Conservation (phyloP, 2,113 vertebrate species). For the Ammodytes marinus region DNA sequence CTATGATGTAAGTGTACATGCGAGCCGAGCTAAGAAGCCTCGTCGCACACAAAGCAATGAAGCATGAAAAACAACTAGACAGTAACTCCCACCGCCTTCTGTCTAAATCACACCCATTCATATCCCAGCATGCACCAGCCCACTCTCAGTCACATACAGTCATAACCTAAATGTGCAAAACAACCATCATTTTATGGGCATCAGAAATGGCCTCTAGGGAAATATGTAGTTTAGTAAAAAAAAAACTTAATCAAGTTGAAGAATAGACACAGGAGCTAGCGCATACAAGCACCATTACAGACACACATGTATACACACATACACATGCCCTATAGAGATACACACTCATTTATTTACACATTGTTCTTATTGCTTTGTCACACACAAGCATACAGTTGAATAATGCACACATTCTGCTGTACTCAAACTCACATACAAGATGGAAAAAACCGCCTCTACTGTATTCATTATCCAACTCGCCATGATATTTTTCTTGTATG, state of each 20-base stretch:
- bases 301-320: slow-evolving; percentile 1
- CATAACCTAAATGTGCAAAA: slow-evolving; percentile 57
- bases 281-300: slow-evolving; percentile 30
- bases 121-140: slow-evolving; percentile 70
- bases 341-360: slow-evolving; percentile 6
- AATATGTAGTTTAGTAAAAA: slow-evolving; percentile 71
- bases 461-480: slow-evolving; percentile 61
- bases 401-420: background rate
- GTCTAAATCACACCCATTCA: slow-evolving; percentile 71
- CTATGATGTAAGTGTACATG: slow-evolving; percentile 21
- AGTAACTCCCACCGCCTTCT: slow-evolving; percentile 70
- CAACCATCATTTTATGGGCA: slow-evolving; percentile 57
- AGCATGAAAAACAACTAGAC: slow-evolving; percentile 64
- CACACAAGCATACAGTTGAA: background rate
- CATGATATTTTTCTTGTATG: slow-evolving; percentile 60
- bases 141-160: slow-evolving; percentile 52
- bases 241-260: slow-evolving; percentile 61
- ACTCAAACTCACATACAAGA: slow-evolving; percentile 20
- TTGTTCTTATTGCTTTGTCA: slow-evolving; percentile 19
- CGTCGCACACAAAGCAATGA: slow-evolving; percentile 51
- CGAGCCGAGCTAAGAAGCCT: slow-evolving; percentile 24
- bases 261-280: slow-evolving; percentile 53
- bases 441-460: slow-evolving; percentile 42
- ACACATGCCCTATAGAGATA: background rate
- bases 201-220: slow-evolving; percentile 68